Evolutionary conservation across 2,113 vertebrate genomes (phyloP), one percentile per base, ranked within the genome.

Genomic region (Hyperoodon ampullatus): DNA sequence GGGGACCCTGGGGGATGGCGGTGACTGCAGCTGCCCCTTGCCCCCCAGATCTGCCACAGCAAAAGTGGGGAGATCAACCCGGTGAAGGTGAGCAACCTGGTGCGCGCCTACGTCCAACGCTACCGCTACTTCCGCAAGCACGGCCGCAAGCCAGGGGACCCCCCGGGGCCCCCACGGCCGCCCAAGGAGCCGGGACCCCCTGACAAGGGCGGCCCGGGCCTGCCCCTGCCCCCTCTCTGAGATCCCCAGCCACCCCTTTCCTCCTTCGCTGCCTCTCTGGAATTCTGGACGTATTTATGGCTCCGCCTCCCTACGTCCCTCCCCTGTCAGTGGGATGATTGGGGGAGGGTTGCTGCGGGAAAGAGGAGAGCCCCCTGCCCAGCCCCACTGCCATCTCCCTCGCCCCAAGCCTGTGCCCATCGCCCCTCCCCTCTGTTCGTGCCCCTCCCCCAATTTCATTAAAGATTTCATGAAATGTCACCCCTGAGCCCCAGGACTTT

Each of bases 101-200:
- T 99, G 5, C 99, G 99, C 94, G 99, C 99, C 42, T 99, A 99
- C 24, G 99, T 99, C 66, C 99, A 99, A 98, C 99, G 99, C 77
- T 99, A 99, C 99, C 99, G 99, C 96, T 99, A 99, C 97, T 99
- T 99, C 97, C 98, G 99, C 98, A 99, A 99, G 98, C 99, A 99
- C 0, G 99, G 99, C 30, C 99, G 99, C 93, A 99, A 99, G 94
- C 99, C 99, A 94, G 99, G 99, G 1, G 99, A 99, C 8, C 99
- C 99, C 9, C 99, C 99, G 0, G 98, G 98, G 6, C 96, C 96
- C 24, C 97, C 98, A 1, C 85, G 97, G 86, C 96, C 96, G 0
- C 93, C 98, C 35, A 98, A 98, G 97, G 98, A 98, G 65, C 96
- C 96, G 0, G 98, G 98, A 26, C 96, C 97, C 19, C 95, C 98